These are phyloP conservation scores for Cyanocitta stelleri DNA, from an alignment of 2,113 vertebrate genomes.

Conservation along the genomic window DNA sequence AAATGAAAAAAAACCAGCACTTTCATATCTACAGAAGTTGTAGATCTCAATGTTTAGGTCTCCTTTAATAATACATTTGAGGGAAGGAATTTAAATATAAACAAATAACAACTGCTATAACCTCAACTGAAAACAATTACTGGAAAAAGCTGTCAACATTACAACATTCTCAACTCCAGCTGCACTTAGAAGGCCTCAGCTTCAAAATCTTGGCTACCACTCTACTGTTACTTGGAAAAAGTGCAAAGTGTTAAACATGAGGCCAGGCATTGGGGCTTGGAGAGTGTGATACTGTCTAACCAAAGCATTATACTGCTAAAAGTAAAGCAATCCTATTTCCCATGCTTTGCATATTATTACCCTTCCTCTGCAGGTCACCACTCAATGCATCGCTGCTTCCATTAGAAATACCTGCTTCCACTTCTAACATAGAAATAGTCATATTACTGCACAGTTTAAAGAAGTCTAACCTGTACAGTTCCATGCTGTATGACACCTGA, in stretches of 20 bases:
- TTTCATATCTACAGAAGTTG: neutral
- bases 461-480: neutral
- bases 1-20: neutral
- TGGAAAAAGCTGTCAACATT: neutral
- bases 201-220: neutral
- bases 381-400: neutral
- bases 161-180: neutral
- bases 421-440: neutral
- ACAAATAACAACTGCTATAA: neutral
- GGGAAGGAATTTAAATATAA: neutral
- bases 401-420: neutral
- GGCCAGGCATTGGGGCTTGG: neutral
- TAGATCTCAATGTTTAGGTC: neutral
- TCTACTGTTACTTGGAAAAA: neutral
- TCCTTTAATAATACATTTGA: neutral
- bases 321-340: conserved; percentile 19
- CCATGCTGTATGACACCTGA: neutral
- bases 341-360: conserved; percentile 17
- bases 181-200: neutral
- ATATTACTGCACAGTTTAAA: neutral
- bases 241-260: neutral
- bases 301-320: neutral
- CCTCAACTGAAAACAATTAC: neutral
- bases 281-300: neutral
- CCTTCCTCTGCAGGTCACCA: neutral